Evolutionary conservation across 1,140 invertebrate genomes (phyloP).

Genomic region (Ceratosolen solmsi): DNA sequence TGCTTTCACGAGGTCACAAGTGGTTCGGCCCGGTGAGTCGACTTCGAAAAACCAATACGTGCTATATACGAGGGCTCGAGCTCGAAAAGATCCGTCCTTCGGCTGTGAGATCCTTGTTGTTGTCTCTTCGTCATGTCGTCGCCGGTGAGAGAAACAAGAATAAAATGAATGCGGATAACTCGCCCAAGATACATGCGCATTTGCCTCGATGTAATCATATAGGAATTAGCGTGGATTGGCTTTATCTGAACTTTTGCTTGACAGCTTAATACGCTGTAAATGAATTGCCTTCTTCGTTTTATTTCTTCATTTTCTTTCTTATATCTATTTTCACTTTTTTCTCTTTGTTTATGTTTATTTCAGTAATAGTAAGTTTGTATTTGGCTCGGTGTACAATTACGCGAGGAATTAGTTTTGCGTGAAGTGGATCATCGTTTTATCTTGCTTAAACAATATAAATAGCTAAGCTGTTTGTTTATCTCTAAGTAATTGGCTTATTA

Average conservation of each 20-base stretch:
- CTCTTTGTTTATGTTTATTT: too few relatives aligned
- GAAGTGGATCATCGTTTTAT: background rate
- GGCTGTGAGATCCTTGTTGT: background rate
- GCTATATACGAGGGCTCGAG: constrained; percentile 28
- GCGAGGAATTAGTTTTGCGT: background rate
- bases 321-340: too few relatives aligned
- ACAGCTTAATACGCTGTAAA: background rate
- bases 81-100: background rate
- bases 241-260: background rate
- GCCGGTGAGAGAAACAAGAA: background rate
- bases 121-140: background rate
- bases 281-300: background rate
- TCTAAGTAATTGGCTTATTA: too few relatives aligned
- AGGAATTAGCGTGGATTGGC: background rate
- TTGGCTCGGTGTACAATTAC: background rate
- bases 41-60: constrained; percentile 20
- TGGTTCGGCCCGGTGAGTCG: background rate
- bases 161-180: background rate
- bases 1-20: constrained; percentile 47
- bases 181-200: background rate
- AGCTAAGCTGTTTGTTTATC: too few relatives aligned
- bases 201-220: background rate
- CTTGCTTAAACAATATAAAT: too few relatives aligned
- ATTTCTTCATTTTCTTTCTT: too few relatives aligned
- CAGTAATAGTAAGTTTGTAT: too few relatives aligned